Percentiles rank a stretch among this genome's conserved stretches.
phyloP scores from a whole-genome alignment of 2,888 invertebrate genomes.

The Nycteola revayana region DNA sequence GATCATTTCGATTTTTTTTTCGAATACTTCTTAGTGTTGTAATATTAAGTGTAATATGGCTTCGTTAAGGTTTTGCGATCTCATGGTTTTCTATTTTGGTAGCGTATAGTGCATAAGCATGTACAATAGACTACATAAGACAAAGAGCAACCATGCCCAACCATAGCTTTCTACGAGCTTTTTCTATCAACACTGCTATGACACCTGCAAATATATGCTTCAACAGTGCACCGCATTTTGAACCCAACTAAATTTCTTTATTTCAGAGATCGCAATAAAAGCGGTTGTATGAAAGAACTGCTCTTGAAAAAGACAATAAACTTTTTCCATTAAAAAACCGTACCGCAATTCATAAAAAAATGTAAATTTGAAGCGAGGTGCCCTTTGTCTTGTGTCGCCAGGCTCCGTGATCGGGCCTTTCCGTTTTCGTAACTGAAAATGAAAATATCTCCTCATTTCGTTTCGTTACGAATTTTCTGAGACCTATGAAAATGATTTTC shows the following conservation, averaged over 20 bases:
- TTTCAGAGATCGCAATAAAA: constrained; percentile 27
- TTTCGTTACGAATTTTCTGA: background rate
- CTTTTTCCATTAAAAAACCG: constrained; percentile 41
- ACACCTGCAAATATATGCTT: too few species aligned
- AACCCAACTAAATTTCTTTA: constrained; percentile 23
- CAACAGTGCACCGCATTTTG: constrained; percentile 19
- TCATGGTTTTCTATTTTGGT: too few species aligned
- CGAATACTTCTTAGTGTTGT: too few species aligned
- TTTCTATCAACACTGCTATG: too few species aligned
- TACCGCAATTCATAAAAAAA: constrained; percentile 36
- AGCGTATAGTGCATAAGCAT: too few species aligned
- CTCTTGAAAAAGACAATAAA: constrained; percentile 46
- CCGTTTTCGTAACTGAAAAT: constrained; percentile 28
- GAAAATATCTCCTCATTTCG: constrained; percentile 16
- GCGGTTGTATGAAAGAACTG: constrained; percentile 21
- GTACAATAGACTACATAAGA: too few species aligned
- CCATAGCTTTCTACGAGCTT: too few species aligned
- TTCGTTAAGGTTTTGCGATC: too few species aligned
- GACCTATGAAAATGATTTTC: background rate
- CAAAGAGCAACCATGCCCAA: too few species aligned
- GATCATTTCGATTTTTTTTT: too few species aligned
- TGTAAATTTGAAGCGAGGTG: constrained; percentile 29
- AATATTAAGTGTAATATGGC: too few species aligned
- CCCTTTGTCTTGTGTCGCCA: constrained; percentile 27
- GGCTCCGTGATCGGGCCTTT: constrained; percentile 24